These are phyloP conservation scores for Octopus sinensis DNA, from an alignment of 1,140 invertebrate species.

Conservation along the genomic window DNA sequence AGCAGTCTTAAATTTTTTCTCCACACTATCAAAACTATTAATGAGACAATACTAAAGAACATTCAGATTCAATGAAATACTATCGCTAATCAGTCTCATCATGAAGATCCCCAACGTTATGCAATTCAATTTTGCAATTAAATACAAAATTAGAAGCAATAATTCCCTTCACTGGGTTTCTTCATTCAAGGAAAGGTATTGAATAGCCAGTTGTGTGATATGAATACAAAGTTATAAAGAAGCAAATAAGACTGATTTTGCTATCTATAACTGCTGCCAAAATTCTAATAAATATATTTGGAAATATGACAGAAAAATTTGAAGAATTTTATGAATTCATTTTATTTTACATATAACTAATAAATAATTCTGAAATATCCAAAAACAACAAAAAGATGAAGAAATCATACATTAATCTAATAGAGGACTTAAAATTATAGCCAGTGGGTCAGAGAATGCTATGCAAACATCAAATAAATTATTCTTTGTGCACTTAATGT, in stretches of 20 bases:
- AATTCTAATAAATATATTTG: background rate
- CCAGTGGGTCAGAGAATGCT: background rate
- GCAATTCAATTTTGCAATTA: conserved; percentile 7
- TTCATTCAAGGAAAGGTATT: background rate
- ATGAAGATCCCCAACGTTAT: background rate
- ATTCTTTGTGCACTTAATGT: conserved; percentile 6
- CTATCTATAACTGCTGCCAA: background rate
- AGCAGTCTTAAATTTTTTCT: no score
- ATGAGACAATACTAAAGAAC: no score
- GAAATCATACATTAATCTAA: conserved; percentile 7
- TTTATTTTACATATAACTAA: conserved; percentile 12
- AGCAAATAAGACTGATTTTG: background rate
- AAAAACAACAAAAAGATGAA: background rate
- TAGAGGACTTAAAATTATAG: conserved; percentile 1
- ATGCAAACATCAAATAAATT: conserved; percentile 11
- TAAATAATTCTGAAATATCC: background rate
- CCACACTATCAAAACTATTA: no score
- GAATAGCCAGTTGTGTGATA: background rate
- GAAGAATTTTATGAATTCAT: conserved; percentile 9
- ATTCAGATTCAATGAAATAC: no score
- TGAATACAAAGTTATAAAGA: background rate
- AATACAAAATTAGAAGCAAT: background rate
- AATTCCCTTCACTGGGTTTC: background rate
- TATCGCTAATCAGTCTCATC: no score
- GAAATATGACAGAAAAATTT: conserved; percentile 8